These are phyloP conservation scores for Strigops habroptila DNA, from an alignment of 2,113 vertebrate genomes.

Conservation along the genomic window DNA sequence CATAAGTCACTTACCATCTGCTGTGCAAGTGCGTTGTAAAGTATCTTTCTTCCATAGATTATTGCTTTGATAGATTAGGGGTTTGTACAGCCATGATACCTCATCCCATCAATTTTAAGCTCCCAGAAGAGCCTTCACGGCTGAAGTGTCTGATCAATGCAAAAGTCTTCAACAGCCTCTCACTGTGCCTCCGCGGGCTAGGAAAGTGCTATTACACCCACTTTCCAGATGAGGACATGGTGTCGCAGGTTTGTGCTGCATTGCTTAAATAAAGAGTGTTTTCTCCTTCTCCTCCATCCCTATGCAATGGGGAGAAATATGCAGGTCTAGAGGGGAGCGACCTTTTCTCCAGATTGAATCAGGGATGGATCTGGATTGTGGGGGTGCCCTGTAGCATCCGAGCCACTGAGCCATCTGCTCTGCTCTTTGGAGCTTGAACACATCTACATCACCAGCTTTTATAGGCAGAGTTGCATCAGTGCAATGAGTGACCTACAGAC, in stretches of 20 bases:
- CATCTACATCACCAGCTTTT: neutral
- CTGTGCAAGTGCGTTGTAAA: neutral
- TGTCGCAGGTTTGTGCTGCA: neutral
- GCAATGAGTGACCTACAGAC: neutral
- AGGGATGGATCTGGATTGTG: neutral
- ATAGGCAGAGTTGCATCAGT: neutral
- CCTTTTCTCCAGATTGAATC: neutral
- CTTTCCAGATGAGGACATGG: neutral
- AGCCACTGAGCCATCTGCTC: neutral
- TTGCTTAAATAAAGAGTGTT: neutral
- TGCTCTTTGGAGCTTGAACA: neutral
- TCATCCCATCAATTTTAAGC: neutral
- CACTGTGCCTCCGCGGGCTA: neutral
- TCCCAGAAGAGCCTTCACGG: neutral
- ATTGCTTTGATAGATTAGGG: conserved; percentile 43
- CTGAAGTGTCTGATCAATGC: neutral
- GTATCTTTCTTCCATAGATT: conserved; percentile 11
- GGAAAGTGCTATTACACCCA: neutral
- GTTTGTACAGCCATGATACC: neutral
- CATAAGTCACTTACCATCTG: conserved; percentile 54
- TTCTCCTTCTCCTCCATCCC: neutral
- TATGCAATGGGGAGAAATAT: neutral
- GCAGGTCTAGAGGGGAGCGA: neutral
- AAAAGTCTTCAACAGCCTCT: neutral
- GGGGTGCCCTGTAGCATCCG: neutral